Evolutionary conservation across 2,888 invertebrate genomes (phyloP).

Genomic region (Ornithoptera priamus): DNA sequence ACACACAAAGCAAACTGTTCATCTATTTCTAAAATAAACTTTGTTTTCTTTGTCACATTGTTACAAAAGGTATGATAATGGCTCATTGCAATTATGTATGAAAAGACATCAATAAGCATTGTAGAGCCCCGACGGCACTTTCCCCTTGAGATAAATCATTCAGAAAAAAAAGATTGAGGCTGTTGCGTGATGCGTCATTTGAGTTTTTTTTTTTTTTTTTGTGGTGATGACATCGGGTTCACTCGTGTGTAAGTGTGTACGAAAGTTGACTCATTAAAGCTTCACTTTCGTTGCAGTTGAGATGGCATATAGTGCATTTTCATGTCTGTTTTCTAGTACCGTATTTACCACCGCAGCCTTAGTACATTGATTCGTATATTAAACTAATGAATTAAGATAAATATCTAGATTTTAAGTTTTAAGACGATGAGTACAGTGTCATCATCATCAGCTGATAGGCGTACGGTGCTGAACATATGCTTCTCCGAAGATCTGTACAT

Average conservation of each 20-base stretch:
- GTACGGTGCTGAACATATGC: no score
- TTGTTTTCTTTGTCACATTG: background rate
- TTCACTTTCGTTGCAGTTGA: background rate
- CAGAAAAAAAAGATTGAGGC: slow-evolving; percentile 8
- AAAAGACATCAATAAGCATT: background rate
- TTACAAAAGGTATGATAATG: background rate
- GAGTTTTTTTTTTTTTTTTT: background rate
- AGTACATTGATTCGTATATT: no score
- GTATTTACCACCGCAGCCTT: no score
- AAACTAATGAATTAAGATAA: no score
- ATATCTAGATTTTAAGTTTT: no score
- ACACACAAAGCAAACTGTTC: background rate
- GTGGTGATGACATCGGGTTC: slow-evolving; percentile 8
- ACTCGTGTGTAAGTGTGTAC: background rate
- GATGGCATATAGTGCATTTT: background rate
- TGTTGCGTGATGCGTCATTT: slow-evolving; percentile 5
- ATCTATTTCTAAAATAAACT: background rate
- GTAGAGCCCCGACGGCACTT: slow-evolving; percentile 10
- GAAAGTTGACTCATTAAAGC: slow-evolving; percentile 1
- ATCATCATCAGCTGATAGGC: no score
- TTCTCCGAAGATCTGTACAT: no score
- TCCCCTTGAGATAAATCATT: slow-evolving; percentile 9
- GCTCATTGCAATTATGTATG: background rate
- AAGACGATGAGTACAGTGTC: no score
- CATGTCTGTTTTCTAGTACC: background rate